A percentile compares a stretch with the other conserved stretches of the same genome.
Conservation (phyloP, 2,797 vertebrate species). For the Pogonophryne albipinna region DNA sequence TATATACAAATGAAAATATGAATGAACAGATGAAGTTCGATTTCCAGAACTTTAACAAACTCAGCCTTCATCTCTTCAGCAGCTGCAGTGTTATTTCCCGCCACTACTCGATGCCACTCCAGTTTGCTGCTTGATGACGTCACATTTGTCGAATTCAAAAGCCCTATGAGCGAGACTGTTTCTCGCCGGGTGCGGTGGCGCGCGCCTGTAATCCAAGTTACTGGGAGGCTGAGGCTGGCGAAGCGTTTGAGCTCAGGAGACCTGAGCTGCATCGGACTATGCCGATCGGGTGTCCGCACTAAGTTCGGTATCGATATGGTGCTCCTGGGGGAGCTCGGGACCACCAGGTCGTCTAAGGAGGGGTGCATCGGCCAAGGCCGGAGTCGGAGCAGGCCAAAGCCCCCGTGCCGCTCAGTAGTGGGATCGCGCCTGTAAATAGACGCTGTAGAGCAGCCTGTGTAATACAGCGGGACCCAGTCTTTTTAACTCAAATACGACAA, state of each 20-base stretch:
- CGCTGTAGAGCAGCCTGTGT: conserved; percentile 66
- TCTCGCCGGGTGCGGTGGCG: conserved; percentile 48
- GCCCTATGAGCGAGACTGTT: rapidly evolving
- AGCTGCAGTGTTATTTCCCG: too few species aligned
- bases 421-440: conserved; percentile 79
- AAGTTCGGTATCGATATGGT: conserved; percentile 78
- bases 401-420: conserved; percentile 79
- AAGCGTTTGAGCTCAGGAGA: conserved; percentile 67
- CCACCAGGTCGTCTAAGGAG: conserved; percentile 77
- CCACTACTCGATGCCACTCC: background rate
- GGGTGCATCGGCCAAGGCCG: conserved; percentile 80
- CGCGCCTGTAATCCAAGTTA: conserved; percentile 67
- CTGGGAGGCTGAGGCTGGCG: conserved; percentile 68
- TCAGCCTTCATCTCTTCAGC: too few species aligned
- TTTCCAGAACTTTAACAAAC: too few species aligned
- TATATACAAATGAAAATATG: too few species aligned
- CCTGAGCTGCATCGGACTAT: conserved; percentile 67
- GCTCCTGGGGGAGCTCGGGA: conserved; percentile 72
- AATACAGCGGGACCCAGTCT: conserved; percentile 71
- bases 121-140: conserved; percentile 9
- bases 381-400: conserved; percentile 81
- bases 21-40: too few species aligned
- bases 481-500: background rate
- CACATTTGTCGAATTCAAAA: background rate
- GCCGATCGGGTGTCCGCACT: conserved; percentile 68